These are phyloP conservation scores for Desmophyllum pertusum DNA, from an alignment of 92 coral and sea anemone genomes.

Conservation along the genomic window DNA sequence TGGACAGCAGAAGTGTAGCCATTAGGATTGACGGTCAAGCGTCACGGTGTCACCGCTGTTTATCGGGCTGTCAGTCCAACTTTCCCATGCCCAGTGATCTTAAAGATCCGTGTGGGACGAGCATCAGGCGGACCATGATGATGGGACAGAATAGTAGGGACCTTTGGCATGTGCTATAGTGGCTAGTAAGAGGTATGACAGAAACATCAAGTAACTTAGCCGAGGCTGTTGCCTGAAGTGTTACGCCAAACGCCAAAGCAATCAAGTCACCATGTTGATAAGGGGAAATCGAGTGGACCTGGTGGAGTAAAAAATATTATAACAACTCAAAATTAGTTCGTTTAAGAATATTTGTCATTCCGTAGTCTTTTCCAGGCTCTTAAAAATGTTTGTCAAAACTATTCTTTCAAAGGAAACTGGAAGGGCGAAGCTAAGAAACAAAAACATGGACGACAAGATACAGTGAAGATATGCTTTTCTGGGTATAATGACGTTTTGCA, in stretches of 20 bases:
- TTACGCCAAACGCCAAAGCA: constrained; percentile 55
- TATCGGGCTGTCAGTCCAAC: constrained; percentile 63
- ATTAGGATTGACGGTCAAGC: neutral
- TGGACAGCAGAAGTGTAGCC: neutral
- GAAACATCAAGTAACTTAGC: too few relatives aligned
- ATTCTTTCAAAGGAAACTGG: too few relatives aligned
- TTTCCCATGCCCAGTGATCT: constrained; percentile 66
- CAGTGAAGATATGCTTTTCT: too few relatives aligned
- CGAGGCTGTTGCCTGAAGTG: constrained; percentile 56
- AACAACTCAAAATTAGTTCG: neutral
- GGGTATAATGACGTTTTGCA: too few relatives aligned
- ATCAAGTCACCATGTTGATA: constrained; percentile 68
- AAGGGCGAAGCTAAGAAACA: too few relatives aligned
- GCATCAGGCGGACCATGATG: constrained; percentile 68
- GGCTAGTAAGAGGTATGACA: too few relatives aligned
- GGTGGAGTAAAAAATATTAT: neutral
- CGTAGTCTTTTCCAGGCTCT: too few relatives aligned
- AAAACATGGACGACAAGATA: too few relatives aligned
- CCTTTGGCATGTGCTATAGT: constrained; percentile 51
- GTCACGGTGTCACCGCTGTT: constrained; percentile 72
- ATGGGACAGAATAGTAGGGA: too few relatives aligned
- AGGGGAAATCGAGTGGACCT: constrained; percentile 67
- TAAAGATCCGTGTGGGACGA: constrained; percentile 1
- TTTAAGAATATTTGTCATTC: too few relatives aligned
- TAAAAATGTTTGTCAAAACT: too few relatives aligned